Evolutionary conservation across 1,140 invertebrate species (phyloP), one percentile per base, ranked within the genome.

Genomic region (Lerema accius): DNA sequence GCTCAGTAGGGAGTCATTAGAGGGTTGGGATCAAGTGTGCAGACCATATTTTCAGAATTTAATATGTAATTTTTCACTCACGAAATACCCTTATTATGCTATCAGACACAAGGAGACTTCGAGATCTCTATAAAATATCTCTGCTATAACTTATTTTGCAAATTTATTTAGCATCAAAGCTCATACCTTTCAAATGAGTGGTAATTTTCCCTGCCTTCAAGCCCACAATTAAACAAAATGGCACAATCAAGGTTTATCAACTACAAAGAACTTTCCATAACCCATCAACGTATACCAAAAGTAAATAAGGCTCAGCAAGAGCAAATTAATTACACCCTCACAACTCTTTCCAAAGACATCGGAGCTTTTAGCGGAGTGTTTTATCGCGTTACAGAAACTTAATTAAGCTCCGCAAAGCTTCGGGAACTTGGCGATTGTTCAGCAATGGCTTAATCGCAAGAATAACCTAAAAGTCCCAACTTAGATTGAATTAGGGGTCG

Each of bases 341-440:
- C 45, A 60, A 60, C 56, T 60, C 56, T 60, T 60, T 49, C 28
- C 4, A 48, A 60, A 60, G 56, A 60, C 56, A 60, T 60, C 32
- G 56, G 39, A 11, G 32, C 39, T 37, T 37, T 48, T 39, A 48
- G 43, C 19, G 32, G 45, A 60, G 48, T 60, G 56, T 60, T 60
- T 60, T 60, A 60, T 60, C 56, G 56, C 45, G 43, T 59, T 59
- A 59, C 56, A 48, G 56, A 59, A 59, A 59, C 56, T 59, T 59
- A 59, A 59, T 59, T 59, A 59, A 59, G 56, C 56, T 16, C 45
- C 11, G 56, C 56, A 59, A 59, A 59, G 56, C 56, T 17, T 14
- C 50, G 43, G 43, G 26, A 59, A 59, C 56, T 59, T 59, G 56
- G 56, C 56, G 46, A 59, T 59, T 59, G 56, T 59, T 59, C 56